Evolutionary conservation across 2,888 invertebrate species (phyloP).

Genomic region (Limenitis camilla): DNA sequence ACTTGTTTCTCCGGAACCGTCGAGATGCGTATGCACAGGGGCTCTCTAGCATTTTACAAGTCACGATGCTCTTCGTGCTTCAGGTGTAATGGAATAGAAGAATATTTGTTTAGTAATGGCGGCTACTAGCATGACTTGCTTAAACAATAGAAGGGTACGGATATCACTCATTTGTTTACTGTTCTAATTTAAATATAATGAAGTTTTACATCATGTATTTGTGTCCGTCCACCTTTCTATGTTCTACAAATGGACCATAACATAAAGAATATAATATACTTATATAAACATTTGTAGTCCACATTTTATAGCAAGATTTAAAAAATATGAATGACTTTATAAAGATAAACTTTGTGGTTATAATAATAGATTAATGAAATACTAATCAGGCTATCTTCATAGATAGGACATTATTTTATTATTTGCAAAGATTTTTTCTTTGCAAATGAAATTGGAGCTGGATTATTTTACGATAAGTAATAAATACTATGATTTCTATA

Average conservation of each 20-base stretch:
- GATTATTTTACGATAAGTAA: too few species aligned
- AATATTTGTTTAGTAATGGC: constrained; percentile 36
- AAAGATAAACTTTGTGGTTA: too few species aligned
- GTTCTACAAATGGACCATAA: not conserved
- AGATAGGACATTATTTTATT: too few species aligned
- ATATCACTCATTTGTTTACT: constrained; percentile 10
- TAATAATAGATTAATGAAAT: too few species aligned
- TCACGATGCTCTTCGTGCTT: constrained; percentile 36
- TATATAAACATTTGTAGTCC: too few species aligned
- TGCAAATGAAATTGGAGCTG: too few species aligned
- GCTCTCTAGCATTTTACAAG: constrained; percentile 29
- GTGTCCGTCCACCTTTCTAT: not conserved
- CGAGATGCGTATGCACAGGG: constrained; percentile 40
- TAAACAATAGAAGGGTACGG: constrained; percentile 27
- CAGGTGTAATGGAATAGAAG: constrained; percentile 38
- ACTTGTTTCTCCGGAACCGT: constrained; percentile 39
- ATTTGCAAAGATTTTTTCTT: too few species aligned
- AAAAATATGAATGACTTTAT: too few species aligned
- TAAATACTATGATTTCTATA: too few species aligned
- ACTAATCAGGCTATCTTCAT: too few species aligned
- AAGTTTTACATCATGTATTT: constrained; percentile 1
- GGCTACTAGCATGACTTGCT: constrained; percentile 34
- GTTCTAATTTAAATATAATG: constrained; percentile 14
- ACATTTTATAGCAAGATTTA: too few species aligned
- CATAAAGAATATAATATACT: not conserved